A percentile compares a stretch with the other conserved stretches of the same genome.
phyloP scores from a whole-genome alignment of 2,113 vertebrate genomes.

The Pterophyllum scalare region DNA sequence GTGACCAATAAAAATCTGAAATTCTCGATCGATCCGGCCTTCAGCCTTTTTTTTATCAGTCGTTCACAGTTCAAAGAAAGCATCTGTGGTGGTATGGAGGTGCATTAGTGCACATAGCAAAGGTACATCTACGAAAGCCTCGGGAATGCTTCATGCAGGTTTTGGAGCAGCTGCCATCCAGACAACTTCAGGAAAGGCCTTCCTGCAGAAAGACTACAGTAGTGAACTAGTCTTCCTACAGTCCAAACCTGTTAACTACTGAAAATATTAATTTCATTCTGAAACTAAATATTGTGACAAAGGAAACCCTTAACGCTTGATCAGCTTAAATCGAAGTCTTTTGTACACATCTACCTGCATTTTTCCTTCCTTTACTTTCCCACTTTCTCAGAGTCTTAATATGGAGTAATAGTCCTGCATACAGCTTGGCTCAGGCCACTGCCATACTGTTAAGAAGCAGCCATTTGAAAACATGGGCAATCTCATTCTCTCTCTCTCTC shows the following conservation, averaged over 20 bases:
- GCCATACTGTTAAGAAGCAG: conserved; percentile 88
- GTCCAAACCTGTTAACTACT: not conserved
- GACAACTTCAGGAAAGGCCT: not conserved
- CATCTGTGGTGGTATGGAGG: no score
- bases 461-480: conserved; percentile 82
- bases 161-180: not conserved
- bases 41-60: no score
- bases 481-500: conserved; percentile 1
- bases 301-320: no score
- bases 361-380: not conserved
- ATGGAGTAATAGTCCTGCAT: conserved; percentile 36
- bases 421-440: conserved; percentile 67
- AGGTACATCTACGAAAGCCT: not conserved
- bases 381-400: conserved; percentile 26
- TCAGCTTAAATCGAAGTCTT: no score
- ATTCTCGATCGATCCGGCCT: no score
- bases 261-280: not conserved
- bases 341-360: not conserved
- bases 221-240: not conserved
- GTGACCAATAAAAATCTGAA: no score
- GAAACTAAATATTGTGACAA: not conserved
- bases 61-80: no score
- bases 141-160: not conserved
- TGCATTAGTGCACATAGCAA: no score
- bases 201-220: not conserved